phyloP scores from a whole-genome alignment of 2,888 invertebrate genomes.

The Coelopa pilipes region DNA sequence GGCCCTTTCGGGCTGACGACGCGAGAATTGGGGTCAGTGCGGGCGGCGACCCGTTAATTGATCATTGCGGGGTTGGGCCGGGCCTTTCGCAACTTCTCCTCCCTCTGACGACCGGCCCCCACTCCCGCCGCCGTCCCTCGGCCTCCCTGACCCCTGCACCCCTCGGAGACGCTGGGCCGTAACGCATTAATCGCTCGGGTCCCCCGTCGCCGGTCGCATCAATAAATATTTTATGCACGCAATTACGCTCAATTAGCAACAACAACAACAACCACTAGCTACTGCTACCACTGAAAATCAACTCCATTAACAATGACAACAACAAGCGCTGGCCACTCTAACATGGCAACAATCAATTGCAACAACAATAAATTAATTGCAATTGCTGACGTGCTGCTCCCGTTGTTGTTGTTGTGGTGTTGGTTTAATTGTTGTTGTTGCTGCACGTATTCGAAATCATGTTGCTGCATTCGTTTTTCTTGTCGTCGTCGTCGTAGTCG shows the following conservation, averaged over 20 bases:
- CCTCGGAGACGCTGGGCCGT: too few relatives aligned
- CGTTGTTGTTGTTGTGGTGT: neutral
- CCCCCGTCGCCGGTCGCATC: neutral
- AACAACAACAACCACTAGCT: neutral
- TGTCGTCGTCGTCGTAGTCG: neutral
- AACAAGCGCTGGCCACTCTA: neutral
- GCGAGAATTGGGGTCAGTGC: slow-evolving; percentile 5
- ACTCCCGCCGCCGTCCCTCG: too few relatives aligned
- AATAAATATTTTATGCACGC: slow-evolving; percentile 33
- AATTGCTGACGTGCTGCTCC: slow-evolving; percentile 17
- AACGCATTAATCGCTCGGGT: neutral
- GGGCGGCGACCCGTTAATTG: neutral
- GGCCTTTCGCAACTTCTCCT: neutral
- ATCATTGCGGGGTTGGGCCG: neutral
- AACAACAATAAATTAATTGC: slow-evolving; percentile 36
- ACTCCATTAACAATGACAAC: slow-evolving; percentile 2
- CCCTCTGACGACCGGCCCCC: neutral
- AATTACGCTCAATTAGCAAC: slow-evolving; percentile 38
- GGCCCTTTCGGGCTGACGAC: neutral
- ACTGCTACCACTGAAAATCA: too few relatives aligned
- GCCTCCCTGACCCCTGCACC: too few relatives aligned
- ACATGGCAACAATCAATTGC: too few relatives aligned
- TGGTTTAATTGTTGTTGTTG: neutral
- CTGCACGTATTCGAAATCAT: neutral
- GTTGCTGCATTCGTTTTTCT: neutral